phyloP scores from a whole-genome alignment of 2,888 invertebrate species.

The Macaria notata region DNA sequence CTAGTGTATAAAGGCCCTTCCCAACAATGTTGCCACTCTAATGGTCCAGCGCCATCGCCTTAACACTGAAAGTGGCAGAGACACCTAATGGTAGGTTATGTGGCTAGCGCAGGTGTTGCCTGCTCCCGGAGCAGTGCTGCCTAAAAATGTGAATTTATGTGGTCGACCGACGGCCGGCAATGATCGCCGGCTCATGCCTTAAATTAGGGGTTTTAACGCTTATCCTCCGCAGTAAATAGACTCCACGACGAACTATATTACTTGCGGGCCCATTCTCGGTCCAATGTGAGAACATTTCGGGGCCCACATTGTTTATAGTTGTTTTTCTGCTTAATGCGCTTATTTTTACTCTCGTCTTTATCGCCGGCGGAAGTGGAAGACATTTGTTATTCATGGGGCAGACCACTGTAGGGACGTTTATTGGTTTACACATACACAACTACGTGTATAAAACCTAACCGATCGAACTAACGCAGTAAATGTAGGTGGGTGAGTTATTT shows the following conservation, averaged over 20 bases:
- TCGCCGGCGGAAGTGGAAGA: conserved; percentile 28
- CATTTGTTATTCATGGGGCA: conserved; percentile 34
- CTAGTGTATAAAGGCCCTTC: too few relatives aligned
- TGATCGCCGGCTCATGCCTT: conserved; percentile 76
- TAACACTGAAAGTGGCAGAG: conserved; percentile 47
- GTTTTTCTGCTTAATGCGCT: conserved; percentile 51
- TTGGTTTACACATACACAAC: conserved; percentile 25
- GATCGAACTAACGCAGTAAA: conserved; percentile 1
- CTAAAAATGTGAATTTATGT: conserved; percentile 80
- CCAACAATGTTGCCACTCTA: conserved; percentile 23
- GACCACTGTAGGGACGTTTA: conserved; percentile 26
- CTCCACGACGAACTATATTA: conserved; percentile 66
- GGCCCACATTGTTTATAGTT: conserved; percentile 57
- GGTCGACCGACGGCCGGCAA: conserved; percentile 67
- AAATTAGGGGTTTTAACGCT: conserved; percentile 78
- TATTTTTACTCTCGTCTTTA: conserved; percentile 38
- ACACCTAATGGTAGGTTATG: conserved; percentile 64
- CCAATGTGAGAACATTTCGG: conserved; percentile 46
- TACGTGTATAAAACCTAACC: conserved; percentile 25
- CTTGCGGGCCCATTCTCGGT: conserved; percentile 53
- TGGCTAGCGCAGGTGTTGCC: conserved; percentile 64
- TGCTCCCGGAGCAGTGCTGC: conserved; percentile 53
- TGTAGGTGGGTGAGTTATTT: conserved; percentile 5
- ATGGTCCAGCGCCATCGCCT: conserved; percentile 37
- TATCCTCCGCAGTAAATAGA: conserved; percentile 75